These are phyloP conservation scores for Semnopithecus entellus DNA, from an alignment of 2,113 vertebrate species.

Conservation along the genomic window DNA sequence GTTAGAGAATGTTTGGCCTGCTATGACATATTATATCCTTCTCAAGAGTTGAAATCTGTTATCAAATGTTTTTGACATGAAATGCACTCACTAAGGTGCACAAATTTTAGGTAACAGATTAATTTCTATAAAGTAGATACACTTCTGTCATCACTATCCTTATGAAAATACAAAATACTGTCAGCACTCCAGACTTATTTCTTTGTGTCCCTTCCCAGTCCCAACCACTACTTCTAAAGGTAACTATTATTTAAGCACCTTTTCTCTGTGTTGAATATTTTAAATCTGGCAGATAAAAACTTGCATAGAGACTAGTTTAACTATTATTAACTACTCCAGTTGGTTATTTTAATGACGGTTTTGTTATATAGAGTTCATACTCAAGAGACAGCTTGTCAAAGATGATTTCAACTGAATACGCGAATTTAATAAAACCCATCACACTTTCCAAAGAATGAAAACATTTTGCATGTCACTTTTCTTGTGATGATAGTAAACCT, in stretches of 20 bases:
- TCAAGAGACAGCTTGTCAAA: neutral
- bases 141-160: neutral
- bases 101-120: neutral
- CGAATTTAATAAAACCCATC: neutral
- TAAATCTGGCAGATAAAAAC: neutral
- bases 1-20: neutral
- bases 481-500: neutral
- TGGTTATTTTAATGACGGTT: neutral
- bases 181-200: neutral
- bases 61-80: neutral
- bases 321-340: neutral
- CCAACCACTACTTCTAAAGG: neutral
- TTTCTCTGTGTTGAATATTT: neutral
- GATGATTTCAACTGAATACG: neutral
- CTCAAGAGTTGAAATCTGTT: neutral
- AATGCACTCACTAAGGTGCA: too few species aligned
- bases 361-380: neutral
- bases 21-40: neutral
- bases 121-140: neutral
- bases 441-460: neutral
- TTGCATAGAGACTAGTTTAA: neutral
- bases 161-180: neutral
- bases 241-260: neutral
- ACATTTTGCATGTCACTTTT: neutral
- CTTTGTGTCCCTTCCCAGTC: neutral